Conservation (phyloP, 2,113 vertebrate genomes). For the Chionis minor region DNA sequence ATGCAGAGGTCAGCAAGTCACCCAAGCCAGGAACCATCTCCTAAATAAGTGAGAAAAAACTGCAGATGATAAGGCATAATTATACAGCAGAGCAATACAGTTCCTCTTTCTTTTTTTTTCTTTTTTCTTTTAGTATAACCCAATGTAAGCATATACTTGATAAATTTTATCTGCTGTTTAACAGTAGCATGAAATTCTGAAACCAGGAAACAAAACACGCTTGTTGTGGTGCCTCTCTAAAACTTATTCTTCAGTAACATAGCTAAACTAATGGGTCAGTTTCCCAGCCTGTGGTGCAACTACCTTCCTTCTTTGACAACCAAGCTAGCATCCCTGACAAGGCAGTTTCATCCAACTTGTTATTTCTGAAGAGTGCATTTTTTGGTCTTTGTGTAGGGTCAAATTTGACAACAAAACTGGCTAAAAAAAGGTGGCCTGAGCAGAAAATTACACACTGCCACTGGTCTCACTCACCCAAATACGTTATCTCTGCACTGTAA, state of each 20-base stretch:
- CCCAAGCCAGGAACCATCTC: not conserved
- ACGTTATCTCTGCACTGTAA: not conserved
- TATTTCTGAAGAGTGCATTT: not conserved
- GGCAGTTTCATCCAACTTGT: not conserved
- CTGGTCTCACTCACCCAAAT: not conserved
- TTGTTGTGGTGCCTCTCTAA: not conserved
- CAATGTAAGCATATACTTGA: not conserved
- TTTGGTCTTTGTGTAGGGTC: not conserved
- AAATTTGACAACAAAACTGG: not conserved
- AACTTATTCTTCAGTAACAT: not conserved
- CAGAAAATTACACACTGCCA: not conserved
- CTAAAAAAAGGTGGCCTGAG: not conserved
- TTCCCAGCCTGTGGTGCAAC: not conserved
- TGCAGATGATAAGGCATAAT: not conserved
- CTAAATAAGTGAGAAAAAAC: not conserved
- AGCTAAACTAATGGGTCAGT: not conserved
- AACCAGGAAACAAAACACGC: not conserved
- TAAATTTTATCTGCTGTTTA: not conserved
- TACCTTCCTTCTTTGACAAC: not conserved
- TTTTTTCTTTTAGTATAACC: not conserved
- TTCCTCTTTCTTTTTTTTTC: not conserved
- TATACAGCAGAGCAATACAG: not conserved
- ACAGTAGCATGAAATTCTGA: not conserved
- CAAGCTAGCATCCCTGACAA: not conserved
- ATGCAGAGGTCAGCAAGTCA: not conserved